Base-by-base conservation (phyloP, 2,797 vertebrate genomes). In the Pantherophis alleghaniensis region DNA sequence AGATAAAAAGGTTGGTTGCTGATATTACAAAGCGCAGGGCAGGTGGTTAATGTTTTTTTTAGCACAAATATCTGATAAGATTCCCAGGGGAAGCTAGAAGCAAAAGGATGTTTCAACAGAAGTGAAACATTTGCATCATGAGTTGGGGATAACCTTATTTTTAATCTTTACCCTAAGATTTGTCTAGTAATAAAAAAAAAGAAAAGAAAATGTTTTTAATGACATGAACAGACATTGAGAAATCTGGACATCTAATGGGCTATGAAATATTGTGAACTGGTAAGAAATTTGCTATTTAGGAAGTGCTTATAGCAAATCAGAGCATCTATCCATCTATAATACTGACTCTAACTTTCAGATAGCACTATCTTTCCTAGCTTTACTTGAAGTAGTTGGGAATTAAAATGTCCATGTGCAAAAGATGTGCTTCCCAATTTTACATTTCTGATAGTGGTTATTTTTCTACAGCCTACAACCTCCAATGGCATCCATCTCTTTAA, bases 1-100 rank as follows among this genome's bases (percentile, higher is more conserved):
- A 97, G 97, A 98, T 98, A 97, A 97, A 98, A 97, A 98, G 97
- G 97, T 97, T 96, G 93, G 94, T 32, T 92, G 96, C 97, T 96
- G 97, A 97, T 97, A 95, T 90, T 94, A 97, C 96, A 97, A 97
- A 97, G 95, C 87, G 95, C 95, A 95, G 94, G 96, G 96, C 98
- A 98, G 97, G 97, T 97, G 98, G 97, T 95, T 96, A 96, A 97
- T 94, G 96, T 97, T 95, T 90, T 63, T 66, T 97, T 97, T 96
- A 59, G 66, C 94, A 96, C 95, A 96, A 97, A 97, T 96, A 97
- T 89, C 95, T 92, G 97, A 98, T 97, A 97, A 97, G 95, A 96
- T 96, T 97, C 97, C 97, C 96, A 94, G 95, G 94, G 95, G 96
- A 95, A 91, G 96, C 0, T 9, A 63, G 94, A 95, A 96, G 96